Evolutionary conservation across 1,140 invertebrate species (phyloP), one percentile per base, ranked within the genome.

Genomic region (Eupristina koningsbergeri): DNA sequence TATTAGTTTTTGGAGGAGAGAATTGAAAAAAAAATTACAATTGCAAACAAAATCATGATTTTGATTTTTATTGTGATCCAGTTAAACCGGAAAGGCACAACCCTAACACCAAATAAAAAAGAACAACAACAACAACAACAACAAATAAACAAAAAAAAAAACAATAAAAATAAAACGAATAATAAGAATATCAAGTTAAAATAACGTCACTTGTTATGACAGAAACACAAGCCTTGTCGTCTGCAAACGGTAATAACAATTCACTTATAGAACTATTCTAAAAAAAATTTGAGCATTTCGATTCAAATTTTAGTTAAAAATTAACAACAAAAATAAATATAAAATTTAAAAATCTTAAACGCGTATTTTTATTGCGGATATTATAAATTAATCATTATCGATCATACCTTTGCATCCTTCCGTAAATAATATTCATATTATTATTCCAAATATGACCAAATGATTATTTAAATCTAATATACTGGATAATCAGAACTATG

Each of bases 271-370:
- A 86, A 87, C 86, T 88, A n/a, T n/a, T 86, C 86, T 85, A 86
- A 86, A 85, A 84, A 45, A 83, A 77, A 45, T 45, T 45, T 85
- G 85, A 87, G 85, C 87, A 88, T 89, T 89, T 89, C 86, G 75
- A 89, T 85, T 74, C 39, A 63, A 41, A 89, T 89, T 89, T 90
- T 89, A 89, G 87, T 89, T 90, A 88, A 88, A 73, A 47, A 31
- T 64, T 47, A 82, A 81, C 34, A 73, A 80, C 67, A 67, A 64
- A 64, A 76, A 47, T 84, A 86, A 87, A 86, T 84, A 88, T 86
- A 80, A 88, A 89, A 81, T 86, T 80, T 85, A 85, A n/a, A 63
- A 53, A 77, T 77, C 29, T 6, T 29, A 50, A 61, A 29, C 45
- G 63, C 45, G 41, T 77, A 34, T 22, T 69, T 77, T 77, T 64